Evolutionary conservation across 2,797 vertebrate species (phyloP).

Genomic region (Simalia tracyae): DNA sequence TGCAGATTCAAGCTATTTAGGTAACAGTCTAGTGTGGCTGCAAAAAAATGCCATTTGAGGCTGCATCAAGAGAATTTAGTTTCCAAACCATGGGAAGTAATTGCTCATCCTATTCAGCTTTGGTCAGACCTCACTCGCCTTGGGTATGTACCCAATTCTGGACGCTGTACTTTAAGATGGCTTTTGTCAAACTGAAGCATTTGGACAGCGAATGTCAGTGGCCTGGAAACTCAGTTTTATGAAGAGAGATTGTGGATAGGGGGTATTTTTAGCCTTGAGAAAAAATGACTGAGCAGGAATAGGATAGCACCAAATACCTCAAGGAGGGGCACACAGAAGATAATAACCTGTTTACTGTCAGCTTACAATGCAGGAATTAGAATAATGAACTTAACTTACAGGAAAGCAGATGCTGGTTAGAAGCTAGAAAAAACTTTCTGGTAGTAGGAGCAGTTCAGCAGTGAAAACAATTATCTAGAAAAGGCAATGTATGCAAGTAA

Average conservation of each 20-base stretch:
- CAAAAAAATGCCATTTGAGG: background rate
- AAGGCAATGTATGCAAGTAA: background rate
- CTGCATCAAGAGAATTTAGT: background rate
- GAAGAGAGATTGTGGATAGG: background rate
- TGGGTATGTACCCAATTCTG: background rate
- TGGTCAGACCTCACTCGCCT: background rate
- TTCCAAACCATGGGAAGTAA: background rate
- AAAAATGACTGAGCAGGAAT: background rate
- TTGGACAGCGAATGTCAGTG: background rate
- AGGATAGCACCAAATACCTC: background rate
- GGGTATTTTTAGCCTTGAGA: background rate
- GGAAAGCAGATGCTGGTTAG: background rate
- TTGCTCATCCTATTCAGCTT: background rate
- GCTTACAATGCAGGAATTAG: background rate
- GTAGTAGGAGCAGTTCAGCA: background rate
- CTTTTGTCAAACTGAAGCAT: background rate
- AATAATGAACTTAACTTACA: background rate
- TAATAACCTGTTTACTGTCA: background rate
- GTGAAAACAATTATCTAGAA: background rate
- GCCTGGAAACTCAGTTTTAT: background rate
- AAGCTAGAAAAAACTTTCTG: background rate
- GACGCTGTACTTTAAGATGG: background rate
- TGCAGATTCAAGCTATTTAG: background rate
- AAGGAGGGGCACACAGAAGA: background rate
- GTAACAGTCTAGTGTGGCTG: background rate